Evolutionary conservation across 2,797 vertebrate genomes (phyloP).

Genomic region (Triplophysa yarkandensis): DNA sequence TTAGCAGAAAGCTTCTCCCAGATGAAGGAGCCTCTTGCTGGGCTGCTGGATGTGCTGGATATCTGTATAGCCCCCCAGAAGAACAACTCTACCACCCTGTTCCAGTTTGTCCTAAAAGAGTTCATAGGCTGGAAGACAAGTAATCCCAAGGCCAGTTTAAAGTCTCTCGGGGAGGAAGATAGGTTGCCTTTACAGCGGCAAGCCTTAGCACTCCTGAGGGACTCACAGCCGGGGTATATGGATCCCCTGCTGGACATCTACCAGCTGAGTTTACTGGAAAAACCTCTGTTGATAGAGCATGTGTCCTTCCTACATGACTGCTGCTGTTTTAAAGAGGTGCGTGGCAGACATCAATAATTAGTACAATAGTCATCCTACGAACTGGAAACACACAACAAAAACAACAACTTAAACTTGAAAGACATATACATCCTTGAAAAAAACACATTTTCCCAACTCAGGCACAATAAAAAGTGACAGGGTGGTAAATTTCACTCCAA

Average conservation of each 20-base stretch:
- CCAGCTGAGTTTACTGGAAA: constrained; percentile 68
- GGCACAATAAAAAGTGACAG: no score
- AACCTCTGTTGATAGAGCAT: constrained; percentile 59
- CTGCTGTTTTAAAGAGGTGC: constrained; percentile 71
- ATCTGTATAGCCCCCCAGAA: constrained; percentile 68
- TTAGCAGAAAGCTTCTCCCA: constrained; percentile 70
- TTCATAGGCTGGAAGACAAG: constrained; percentile 72
- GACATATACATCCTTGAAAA: no score
- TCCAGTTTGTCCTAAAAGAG: constrained; percentile 69
- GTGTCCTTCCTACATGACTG: constrained; percentile 62
- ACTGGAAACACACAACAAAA: no score
- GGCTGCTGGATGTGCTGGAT: constrained; percentile 72
- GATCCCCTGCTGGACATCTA: constrained; percentile 70
- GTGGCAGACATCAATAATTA: neutral
- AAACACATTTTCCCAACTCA: no score
- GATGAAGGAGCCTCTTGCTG: constrained; percentile 69
- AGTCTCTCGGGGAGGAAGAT: constrained; percentile 57
- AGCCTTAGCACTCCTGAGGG: constrained; percentile 67
- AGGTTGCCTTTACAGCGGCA: constrained; percentile 60
- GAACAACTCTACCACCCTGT: constrained; percentile 65
- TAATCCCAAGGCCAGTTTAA: constrained; percentile 66
- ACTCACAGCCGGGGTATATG: constrained; percentile 62
- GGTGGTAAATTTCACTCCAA: no score
- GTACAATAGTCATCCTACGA: no score
- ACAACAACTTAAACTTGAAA: no score